Percentiles rank a stretch among this genome's conserved stretches.
These are phyloP conservation scores for Dromaius novaehollandiae DNA, from an alignment of 2,113 vertebrate genomes.

Conservation along the genomic window DNA sequence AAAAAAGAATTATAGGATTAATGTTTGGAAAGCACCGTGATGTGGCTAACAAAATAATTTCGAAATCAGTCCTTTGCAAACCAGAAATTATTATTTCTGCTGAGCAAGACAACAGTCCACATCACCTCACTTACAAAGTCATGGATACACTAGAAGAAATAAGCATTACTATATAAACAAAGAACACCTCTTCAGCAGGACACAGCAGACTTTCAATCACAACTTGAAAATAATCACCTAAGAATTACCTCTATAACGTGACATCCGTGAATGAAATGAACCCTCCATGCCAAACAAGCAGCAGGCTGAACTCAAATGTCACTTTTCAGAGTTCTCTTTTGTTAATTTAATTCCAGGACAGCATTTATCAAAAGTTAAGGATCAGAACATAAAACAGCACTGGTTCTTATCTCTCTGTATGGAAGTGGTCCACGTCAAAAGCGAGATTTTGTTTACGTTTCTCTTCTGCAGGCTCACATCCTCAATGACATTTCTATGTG, in stretches of 20 bases:
- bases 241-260: not conserved
- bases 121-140: not conserved
- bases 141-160: not conserved
- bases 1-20: not conserved
- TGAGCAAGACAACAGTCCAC: not conserved
- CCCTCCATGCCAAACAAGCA: not conserved
- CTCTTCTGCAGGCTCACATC: not conserved
- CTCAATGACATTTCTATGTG: not conserved
- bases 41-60: not conserved
- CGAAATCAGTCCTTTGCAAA: not conserved
- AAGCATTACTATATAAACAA: not conserved
- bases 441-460: not conserved
- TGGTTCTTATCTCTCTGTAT: not conserved
- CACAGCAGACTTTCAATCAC: not conserved
- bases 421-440: not conserved
- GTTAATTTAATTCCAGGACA: slow-evolving; percentile 30
- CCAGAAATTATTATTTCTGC: not conserved
- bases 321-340: not conserved
- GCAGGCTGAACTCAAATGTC: not conserved
- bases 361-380: not conserved
- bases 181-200: not conserved
- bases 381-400: slow-evolving; percentile 12
- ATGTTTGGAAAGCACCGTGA: not conserved
- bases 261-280: not conserved
- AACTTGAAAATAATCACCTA: not conserved